These are phyloP conservation scores for Bradypodion pumilum DNA, from an alignment of 2,797 vertebrate species.

Conservation along the genomic window DNA sequence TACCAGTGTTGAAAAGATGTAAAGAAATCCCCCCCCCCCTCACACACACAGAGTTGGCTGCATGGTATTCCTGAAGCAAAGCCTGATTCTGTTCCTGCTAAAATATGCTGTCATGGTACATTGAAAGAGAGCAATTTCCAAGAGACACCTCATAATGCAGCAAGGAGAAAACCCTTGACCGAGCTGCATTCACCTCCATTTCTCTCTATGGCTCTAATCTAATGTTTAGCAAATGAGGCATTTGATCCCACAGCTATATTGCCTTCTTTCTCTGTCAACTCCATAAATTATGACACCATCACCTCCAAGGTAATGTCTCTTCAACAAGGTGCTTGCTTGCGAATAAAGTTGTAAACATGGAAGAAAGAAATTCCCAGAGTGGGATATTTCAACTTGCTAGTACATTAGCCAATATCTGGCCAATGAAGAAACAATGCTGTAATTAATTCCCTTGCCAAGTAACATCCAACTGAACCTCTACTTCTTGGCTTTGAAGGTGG, in stretches of 20 bases:
- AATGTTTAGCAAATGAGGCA: not conserved
- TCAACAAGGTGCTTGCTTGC: not conserved
- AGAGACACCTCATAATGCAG: not conserved
- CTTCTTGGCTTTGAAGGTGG: too few relatives aligned
- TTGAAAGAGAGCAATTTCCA: constrained; percentile 14
- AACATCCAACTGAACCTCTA: too few relatives aligned
- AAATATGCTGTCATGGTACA: constrained; percentile 2
- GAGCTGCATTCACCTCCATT: not conserved
- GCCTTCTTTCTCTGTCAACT: constrained; percentile 2
- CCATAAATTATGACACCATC: not conserved
- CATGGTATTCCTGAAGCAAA: not conserved
- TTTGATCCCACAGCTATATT: not conserved
- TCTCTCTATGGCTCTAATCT: constrained; percentile 23
- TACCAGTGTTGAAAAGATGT: not conserved
- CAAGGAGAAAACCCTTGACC: constrained; percentile 11
- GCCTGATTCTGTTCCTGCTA: constrained; percentile 2
- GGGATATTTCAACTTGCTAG: not conserved
- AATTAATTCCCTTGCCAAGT: too few relatives aligned
- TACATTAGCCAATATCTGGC: not conserved
- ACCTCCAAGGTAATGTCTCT: not conserved
- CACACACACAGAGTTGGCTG: not conserved
- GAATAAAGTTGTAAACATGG: not conserved
- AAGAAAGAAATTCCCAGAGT: not conserved
- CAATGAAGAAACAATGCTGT: not conserved
- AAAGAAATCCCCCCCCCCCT: too few relatives aligned